Evolutionary conservation across 2,113 vertebrate species (phyloP), one percentile per base, ranked within the genome.

Genomic region (Austrofundulus limnaeus): DNA sequence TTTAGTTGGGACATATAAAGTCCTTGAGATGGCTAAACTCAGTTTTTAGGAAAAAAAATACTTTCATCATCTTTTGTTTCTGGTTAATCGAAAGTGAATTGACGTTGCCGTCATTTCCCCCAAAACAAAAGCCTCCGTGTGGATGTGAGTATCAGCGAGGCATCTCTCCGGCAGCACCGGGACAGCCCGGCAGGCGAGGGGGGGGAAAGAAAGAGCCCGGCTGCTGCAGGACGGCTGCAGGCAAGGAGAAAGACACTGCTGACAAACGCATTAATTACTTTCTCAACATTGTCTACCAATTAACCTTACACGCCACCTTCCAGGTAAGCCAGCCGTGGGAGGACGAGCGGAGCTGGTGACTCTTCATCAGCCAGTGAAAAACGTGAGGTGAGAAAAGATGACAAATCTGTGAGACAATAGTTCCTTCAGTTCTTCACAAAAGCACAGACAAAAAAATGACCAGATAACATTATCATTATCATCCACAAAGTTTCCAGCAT

Each of bases 191-290:
- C 66, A 77, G 68, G 67, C 66, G 8, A 23, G 38, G 63, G 63
- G 61, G 70, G 10, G 9, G 31, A 34, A 34, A 7, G 7, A 78
- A 79, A 77, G 70, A 63, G 72, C 78, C 46, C 17, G 20, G 65
- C 28, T 47, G 37, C 66, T 74, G 75, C 58, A 73, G 38, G 78
- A 81, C 57, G 81, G 58, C 76, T 85, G 61, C 70, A 71, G 77
- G 69, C 58, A 47, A 72, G 52, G 74, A 86, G 76, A 90, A 88
- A 86, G 85, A 85, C 83, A 81, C 61, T 87, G 89, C 90, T 91
- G 90, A 92, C 89, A 91, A 87, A 85, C 38, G 89, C 86, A 86
- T 90, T 91, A 88, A 91, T 91, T 88, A 89, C 85, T 88, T 89
- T 85, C 88, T 89, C 86, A 89, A 84, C 80, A 85, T 81, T 61